Conservation (phyloP, 2,888 invertebrate genomes). For the Cordilura impudica region DNA sequence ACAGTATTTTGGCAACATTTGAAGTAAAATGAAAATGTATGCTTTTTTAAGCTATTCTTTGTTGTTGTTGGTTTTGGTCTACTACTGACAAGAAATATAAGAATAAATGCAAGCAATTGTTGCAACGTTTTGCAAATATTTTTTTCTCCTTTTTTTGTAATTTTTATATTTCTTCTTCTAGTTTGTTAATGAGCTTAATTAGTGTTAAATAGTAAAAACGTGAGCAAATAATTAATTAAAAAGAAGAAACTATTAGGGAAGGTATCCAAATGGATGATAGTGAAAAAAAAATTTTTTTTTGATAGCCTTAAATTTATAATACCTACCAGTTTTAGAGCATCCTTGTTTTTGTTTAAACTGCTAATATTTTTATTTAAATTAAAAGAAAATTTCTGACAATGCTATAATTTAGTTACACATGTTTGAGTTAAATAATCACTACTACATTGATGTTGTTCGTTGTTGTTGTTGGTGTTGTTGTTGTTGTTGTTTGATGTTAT, state of each 20-base stretch:
- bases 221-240: constrained; percentile 53
- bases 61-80: constrained; percentile 22
- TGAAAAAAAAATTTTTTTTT: too few relatives aligned
- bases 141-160: constrained; percentile 41
- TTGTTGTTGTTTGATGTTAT: too few relatives aligned
- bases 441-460: constrained; percentile 59
- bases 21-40: not conserved
- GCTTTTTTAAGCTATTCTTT: not conserved
- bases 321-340: not conserved
- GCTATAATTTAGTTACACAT: constrained; percentile 55
- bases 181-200: constrained; percentile 73
- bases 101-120: constrained; percentile 33
- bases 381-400: constrained; percentile 28
- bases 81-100: constrained; percentile 6
- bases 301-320: too few relatives aligned
- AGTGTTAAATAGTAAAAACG: constrained; percentile 68
- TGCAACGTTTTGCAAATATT: constrained; percentile 3
- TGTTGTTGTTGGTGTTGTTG: constrained; percentile 57
- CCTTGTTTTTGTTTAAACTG: constrained; percentile 29
- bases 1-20: constrained; percentile 58
- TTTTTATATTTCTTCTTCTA: not conserved
- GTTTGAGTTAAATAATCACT: constrained; percentile 50
- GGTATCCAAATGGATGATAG: too few relatives aligned
- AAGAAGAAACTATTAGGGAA: not conserved
- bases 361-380: constrained; percentile 38